These are phyloP conservation scores for Chymomyza amoena DNA, from an alignment of 2,888 invertebrate genomes.

Conservation along the genomic window DNA sequence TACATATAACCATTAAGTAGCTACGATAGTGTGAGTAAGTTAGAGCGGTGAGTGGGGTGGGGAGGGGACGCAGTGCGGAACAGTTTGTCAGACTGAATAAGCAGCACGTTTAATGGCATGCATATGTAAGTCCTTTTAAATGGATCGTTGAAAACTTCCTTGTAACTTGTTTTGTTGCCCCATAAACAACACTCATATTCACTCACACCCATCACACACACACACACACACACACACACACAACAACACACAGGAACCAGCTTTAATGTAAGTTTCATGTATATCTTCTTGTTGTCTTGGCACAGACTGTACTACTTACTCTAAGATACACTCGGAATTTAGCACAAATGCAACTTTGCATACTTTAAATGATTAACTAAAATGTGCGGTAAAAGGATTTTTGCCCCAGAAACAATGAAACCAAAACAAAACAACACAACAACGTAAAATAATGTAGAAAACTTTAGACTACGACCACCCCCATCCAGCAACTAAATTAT, in stretches of 20 bases:
- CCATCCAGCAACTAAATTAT: too few relatives aligned
- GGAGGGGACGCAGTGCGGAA: not conserved
- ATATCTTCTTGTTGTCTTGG: not conserved
- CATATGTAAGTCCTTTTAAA: conserved; percentile 32
- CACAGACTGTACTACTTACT: not conserved
- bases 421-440: not conserved
- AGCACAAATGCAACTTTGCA: not conserved
- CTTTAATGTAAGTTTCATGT: not conserved
- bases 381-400: not conserved
- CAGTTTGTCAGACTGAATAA: too few relatives aligned
- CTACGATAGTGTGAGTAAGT: not conserved
- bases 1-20: not conserved
- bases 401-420: not conserved
- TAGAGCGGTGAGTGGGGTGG: not conserved
- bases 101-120: conserved; percentile 15
- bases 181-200: conserved; percentile 6
- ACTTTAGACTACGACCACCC: not conserved
- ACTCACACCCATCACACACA: not conserved
- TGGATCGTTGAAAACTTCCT: conserved; percentile 26
- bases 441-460: not conserved
- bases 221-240: not conserved
- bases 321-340: too few relatives aligned
- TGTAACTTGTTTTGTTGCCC: conserved; percentile 6
- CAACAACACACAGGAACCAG: not conserved
- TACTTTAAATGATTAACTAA: not conserved